Percentiles rank a stretch among this genome's conserved stretches.
These are phyloP conservation scores for Latrodectus elegans DNA, from an alignment of 2,888 invertebrate species.

Conservation along the genomic window DNA sequence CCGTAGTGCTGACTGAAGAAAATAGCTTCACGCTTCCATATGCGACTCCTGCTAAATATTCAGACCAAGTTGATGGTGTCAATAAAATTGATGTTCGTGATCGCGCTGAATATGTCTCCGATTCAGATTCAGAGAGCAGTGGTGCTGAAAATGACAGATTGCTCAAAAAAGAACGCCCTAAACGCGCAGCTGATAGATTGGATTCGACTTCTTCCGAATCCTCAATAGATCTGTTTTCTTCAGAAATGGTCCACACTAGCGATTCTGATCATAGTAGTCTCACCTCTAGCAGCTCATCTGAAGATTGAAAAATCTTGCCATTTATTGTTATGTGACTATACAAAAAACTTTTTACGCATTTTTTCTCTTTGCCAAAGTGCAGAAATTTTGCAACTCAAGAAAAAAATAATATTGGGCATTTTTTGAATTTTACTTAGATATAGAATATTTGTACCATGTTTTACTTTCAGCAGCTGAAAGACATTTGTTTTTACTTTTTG, in stretches of 20 bases:
- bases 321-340: no score
- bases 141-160: constrained; percentile 1
- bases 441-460: no score
- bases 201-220: constrained; percentile 34
- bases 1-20: constrained; percentile 13
- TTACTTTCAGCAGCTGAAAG: no score
- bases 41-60: not conserved
- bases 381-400: not conserved
- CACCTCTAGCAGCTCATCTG: constrained; percentile 29
- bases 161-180: not conserved
- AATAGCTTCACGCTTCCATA: constrained; percentile 17
- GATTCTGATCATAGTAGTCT: constrained; percentile 38
- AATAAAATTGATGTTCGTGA: constrained; percentile 36
- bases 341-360: no score
- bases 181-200: not conserved
- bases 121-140: constrained; percentile 8
- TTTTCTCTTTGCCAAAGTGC: no score
- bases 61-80: not conserved
- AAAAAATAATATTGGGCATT: not conserved
- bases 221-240: constrained; percentile 34
- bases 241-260: constrained; percentile 35
- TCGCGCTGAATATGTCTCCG: constrained; percentile 29
- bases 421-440: no score
- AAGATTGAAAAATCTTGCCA: constrained; percentile 5
- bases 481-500: no score